Evolutionary conservation across 2,113 vertebrate species (phyloP).

Genomic region (Cinclus cinclus): DNA sequence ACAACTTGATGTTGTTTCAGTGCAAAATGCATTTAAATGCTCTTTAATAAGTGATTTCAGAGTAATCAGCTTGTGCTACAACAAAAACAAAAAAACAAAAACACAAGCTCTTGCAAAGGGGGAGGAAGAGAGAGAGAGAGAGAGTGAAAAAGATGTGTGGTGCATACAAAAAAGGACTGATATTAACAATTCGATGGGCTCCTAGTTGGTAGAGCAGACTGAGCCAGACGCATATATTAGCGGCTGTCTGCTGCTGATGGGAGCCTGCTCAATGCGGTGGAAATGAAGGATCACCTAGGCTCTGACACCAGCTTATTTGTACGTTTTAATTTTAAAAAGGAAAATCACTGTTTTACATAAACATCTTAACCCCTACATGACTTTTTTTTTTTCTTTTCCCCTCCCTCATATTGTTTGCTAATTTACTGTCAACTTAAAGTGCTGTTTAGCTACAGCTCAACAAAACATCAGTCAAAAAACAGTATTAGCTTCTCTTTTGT

Average conservation of each 20-base stretch:
- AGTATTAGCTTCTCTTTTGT: constrained; percentile 67
- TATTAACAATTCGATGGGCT: constrained; percentile 87
- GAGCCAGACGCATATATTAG: constrained; percentile 98
- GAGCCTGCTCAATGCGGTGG: constrained; percentile 83
- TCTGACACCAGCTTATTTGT: constrained; percentile 79
- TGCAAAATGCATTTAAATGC: constrained; percentile 59
- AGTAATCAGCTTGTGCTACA: constrained; percentile 84
- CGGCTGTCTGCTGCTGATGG: constrained; percentile 88
- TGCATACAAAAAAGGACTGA: constrained; percentile 93
- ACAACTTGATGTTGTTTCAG: constrained; percentile 14
- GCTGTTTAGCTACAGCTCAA: constrained; percentile 56
- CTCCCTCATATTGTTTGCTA: constrained; percentile 58
- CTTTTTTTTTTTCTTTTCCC: constrained; percentile 42
- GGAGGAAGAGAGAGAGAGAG: constrained; percentile 69
- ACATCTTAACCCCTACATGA: constrained; percentile 54
- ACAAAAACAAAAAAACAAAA: constrained; percentile 69
- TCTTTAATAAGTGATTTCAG: constrained; percentile 79
- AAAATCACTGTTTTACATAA: constrained; percentile 74
- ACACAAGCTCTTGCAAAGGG: constrained; percentile 81
- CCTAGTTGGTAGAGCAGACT: constrained; percentile 86
- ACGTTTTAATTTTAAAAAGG: constrained; percentile 78
- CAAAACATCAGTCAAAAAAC: constrained; percentile 63
- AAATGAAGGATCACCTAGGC: constrained; percentile 82
- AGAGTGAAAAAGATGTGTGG: constrained; percentile 80
- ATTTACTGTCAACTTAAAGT: constrained; percentile 62